Conservation (phyloP, 1,140 invertebrate species). For the Pogonomyrmex californicus region DNA sequence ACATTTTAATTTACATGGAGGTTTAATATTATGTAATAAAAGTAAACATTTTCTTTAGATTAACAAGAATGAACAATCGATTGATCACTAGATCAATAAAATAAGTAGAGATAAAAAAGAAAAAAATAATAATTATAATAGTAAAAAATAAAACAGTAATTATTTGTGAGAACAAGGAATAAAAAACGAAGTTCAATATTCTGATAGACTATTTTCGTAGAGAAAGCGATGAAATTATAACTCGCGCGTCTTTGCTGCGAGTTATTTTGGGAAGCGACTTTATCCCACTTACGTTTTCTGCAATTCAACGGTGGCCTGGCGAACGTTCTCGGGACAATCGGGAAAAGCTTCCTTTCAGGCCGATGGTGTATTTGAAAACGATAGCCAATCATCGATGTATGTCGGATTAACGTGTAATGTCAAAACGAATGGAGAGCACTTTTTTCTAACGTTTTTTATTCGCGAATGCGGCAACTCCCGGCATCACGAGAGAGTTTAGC, state of each 20-base stretch:
- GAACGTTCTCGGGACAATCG: conserved; percentile 13
- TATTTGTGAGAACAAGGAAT: neutral
- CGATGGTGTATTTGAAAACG: conserved; percentile 33
- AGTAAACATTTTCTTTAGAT: neutral
- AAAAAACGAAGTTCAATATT: neutral
- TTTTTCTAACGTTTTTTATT: conserved; percentile 62
- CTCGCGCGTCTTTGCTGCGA: conserved; percentile 1
- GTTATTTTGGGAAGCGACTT: conserved; percentile 64
- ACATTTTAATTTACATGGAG: neutral
- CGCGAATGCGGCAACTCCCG: conserved; percentile 52
- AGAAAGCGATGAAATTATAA: neutral
- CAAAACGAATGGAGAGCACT: conserved; percentile 66
- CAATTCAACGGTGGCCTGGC: conserved; percentile 19
- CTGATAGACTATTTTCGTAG: neutral
- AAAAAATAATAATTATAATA: no score
- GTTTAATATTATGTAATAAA: neutral
- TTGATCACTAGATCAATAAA: neutral
- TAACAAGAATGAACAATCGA: neutral
- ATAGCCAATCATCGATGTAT: conserved; percentile 55
- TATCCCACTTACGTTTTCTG: conserved; percentile 32
- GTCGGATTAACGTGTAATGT: conserved; percentile 64
- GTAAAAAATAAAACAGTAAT: neutral
- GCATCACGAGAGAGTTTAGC: conserved; percentile 32
- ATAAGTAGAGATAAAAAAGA: neutral
- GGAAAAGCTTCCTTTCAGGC: conserved; percentile 44